A percentile compares a stretch with the other conserved stretches of the same genome.
Evolutionary conservation across 2,888 invertebrate species (phyloP).

Genomic region (Drosophila seclusa): DNA sequence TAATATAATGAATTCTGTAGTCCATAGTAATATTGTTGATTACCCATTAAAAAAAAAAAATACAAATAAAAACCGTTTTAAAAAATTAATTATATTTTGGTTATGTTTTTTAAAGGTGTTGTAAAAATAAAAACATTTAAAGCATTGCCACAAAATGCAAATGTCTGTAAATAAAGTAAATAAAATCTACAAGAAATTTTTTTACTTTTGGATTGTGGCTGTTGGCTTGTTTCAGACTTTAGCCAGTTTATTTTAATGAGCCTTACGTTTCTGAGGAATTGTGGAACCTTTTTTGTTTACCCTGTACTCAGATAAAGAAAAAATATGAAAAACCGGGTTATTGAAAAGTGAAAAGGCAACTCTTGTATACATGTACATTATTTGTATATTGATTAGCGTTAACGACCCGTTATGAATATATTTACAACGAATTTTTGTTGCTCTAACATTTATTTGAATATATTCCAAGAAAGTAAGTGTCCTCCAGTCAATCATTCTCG

Average conservation of each 20-base stretch:
- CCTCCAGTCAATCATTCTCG: neutral
- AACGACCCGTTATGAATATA: neutral
- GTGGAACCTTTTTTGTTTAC: neutral
- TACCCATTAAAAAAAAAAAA: constrained; percentile 28
- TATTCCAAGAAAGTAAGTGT: neutral
- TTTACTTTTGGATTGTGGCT: neutral
- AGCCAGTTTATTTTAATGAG: neutral
- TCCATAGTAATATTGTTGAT: constrained; percentile 64
- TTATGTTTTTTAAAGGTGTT: constrained; percentile 5
- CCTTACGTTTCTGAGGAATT: neutral
- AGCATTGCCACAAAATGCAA: neutral
- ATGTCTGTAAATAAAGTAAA: constrained; percentile 1
- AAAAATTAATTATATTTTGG: constrained; percentile 5
- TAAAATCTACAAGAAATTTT: neutral
- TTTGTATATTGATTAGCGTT: neutral
- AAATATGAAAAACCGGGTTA: neutral
- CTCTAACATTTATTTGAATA: neutral
- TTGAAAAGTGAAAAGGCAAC: neutral
- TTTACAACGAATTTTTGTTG: neutral
- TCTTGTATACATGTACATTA: neutral
- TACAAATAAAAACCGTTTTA: constrained; percentile 27
- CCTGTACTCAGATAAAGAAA: neutral
- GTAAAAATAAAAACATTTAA: too few species aligned
- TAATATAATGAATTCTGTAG: constrained; percentile 46
- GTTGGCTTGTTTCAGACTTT: neutral